Evolutionary conservation across 2,797 vertebrate species (phyloP), one percentile per base, ranked within the genome.

Genomic region (Amblyopsis hoosieri): DNA sequence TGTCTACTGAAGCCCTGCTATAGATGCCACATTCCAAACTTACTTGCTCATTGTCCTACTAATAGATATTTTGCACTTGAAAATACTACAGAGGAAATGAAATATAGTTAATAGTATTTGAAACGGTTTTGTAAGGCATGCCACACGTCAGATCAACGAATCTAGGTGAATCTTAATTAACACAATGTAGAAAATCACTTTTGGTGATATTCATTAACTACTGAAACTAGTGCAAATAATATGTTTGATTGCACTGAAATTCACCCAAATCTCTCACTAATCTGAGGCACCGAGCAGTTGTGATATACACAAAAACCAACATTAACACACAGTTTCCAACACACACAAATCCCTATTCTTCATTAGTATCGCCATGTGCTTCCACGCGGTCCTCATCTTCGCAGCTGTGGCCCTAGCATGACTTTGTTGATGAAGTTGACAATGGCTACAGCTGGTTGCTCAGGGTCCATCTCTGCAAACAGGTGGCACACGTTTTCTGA

Each of bases 381-480:
- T 46, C 19, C 23, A 12, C 31, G 42, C 49, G 7, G 45, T 68
- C 64, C 64, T 87, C 83, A 88, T 91, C 90, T 89, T 52, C 88
- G 86, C 48, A 91, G 87, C 62, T 95, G 94, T 33, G 92, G 92
- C 17, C 96, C 95, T 76, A 98, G 91, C 88, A 98, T 94, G 79
- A 98, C 95, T 90, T 97, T 98, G 90, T 96, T 97, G 85, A 98
- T 95, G 59, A 98, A 98, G 86, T 95, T 96, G 82, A 97, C 94
- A 0, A 98, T 97, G 75, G 96, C 95, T 0, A 91, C 90, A 1
- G 96, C 96, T 2, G 96, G 96, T 67, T 98, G 96, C 71, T 98
- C 95, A 0, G 95, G 95, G 78, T 98, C 96, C 59, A 95, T 86
- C 83, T 97, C 96, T 1, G 95, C 94, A 79, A 98, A 98, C 74